phyloP scores from a whole-genome alignment of 2,113 vertebrate species.

The Xiphias gladius region DNA sequence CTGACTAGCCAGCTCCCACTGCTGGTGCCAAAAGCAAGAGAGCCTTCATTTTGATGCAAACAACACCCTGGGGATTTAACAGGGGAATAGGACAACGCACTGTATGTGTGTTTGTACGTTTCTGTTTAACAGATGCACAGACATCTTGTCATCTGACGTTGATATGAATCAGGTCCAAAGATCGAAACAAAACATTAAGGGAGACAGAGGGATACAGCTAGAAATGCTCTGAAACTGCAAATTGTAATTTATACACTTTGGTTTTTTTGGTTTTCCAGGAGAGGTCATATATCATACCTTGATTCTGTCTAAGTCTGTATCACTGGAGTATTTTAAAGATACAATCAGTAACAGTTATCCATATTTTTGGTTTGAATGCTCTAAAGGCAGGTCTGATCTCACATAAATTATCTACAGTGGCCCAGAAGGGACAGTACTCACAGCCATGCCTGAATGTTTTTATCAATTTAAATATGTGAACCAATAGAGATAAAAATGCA shows the following conservation, averaged over 20 bases:
- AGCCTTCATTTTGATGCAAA: constrained; percentile 56
- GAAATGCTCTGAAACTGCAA: too few relatives aligned
- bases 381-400: background rate
- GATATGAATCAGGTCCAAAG: too few relatives aligned
- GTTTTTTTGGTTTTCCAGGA: too few relatives aligned
- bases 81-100: background rate
- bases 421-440: background rate
- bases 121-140: background rate
- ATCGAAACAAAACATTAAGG: too few relatives aligned
- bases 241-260: too few relatives aligned
- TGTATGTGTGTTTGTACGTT: background rate
- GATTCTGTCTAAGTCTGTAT: too few relatives aligned
- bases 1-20: background rate
- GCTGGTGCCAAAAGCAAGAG: constrained; percentile 3
- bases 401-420: background rate
- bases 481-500: background rate
- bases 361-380: background rate
- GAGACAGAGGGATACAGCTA: too few relatives aligned
- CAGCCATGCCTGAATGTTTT: background rate
- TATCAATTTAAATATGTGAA: background rate
- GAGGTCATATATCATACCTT: too few relatives aligned
- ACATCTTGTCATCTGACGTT: too few relatives aligned
- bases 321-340: too few relatives aligned
- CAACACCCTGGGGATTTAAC: background rate
- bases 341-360: background rate